Base-by-base conservation (phyloP, 2,113 vertebrate species). In the Ailuropoda melanoleuca region DNA sequence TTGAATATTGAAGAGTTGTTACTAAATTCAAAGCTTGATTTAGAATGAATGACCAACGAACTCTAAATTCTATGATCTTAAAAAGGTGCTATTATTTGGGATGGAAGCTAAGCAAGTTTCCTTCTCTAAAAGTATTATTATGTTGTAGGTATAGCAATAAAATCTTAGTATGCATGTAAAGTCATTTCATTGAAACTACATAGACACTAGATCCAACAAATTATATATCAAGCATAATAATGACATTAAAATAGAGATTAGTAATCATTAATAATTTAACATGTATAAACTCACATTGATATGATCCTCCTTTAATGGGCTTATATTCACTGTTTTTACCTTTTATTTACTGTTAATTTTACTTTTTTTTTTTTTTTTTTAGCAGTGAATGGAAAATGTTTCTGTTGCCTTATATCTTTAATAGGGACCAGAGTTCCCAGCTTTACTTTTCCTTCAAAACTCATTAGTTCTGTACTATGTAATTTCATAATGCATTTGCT, bases 21-120 rank as follows among this genome's bases (percentile, higher is more conserved):
- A 43, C 48, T 70, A 95, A 98, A 74, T 75, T 86, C 46, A 89
- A 74, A 75, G 77, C 7, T 18, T 62, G 8, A 66, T 66, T 97
- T 91, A 70, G 9, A 81, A 14, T 46, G 6, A 86, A 72, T 82
- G 31, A n/a, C 19, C 23, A 62, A 1, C 29, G 46, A 62, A n/a
- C 37, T 39, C 17, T 72, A 86, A 88, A 3, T 48, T 90, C 1
- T 46, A 46, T 7, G 58, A 7, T 46, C 87, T 91, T 81, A 6
- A 55, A 93, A 93, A 11, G 4, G 1, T 6, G 23, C 0, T 66
- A 34, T 4, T 93, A 50, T 66, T 72, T 95, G 15, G 29, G 74
- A 77, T 21, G 26, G 13, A 13, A 93, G 74, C 4, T 4, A 84
- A 94, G 12, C 1, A 80, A 39, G 1, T 70, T 80, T 95, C 1